A percentile compares a stretch with the other conserved stretches of the same genome.
phyloP scores from a whole-genome alignment of 1,140 invertebrate genomes.

The Drosophila parabipectinata region DNA sequence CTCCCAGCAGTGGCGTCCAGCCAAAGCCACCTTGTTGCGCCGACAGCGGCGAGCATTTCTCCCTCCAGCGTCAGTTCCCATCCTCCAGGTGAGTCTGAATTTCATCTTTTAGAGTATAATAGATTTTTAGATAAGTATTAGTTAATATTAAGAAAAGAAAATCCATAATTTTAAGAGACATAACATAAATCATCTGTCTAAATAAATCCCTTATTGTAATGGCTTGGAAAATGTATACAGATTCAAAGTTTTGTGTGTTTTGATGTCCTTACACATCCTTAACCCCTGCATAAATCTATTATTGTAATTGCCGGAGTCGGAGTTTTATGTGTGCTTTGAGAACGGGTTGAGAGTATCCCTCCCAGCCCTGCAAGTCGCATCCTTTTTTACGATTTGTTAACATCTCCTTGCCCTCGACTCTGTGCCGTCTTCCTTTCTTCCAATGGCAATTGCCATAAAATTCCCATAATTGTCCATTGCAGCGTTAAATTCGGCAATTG shows the following conservation, averaged over 20 bases:
- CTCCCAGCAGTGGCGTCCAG: slow-evolving; percentile 83
- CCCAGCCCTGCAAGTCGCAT: slow-evolving; percentile 19
- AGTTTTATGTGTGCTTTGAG: slow-evolving; percentile 28
- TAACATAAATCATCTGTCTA: neutral
- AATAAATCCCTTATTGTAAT: neutral
- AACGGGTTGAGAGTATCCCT: slow-evolving; percentile 30
- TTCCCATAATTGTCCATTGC: slow-evolving; percentile 74
- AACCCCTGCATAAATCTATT: slow-evolving; percentile 23
- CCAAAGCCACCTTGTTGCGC: slow-evolving; percentile 83
- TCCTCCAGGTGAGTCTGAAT: slow-evolving; percentile 68
- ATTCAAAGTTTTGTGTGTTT: neutral
- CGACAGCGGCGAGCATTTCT: slow-evolving; percentile 83
- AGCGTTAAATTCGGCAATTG: slow-evolving; percentile 74
- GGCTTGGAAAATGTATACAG: neutral
- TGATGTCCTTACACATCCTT: slow-evolving; percentile 1
- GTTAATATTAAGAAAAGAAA: neutral
- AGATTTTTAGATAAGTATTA: neutral
- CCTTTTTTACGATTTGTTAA: slow-evolving; percentile 76
- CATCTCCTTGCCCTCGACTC: slow-evolving; percentile 52
- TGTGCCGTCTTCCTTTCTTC: slow-evolving; percentile 34
- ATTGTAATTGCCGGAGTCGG: slow-evolving; percentile 23
- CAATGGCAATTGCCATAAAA: slow-evolving; percentile 77
- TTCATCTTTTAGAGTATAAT: neutral
- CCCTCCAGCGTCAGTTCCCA: slow-evolving; percentile 83
- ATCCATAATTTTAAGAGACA: neutral